Conservation (phyloP, 1,140 invertebrate genomes). For the Euglossa dilemma region DNA sequence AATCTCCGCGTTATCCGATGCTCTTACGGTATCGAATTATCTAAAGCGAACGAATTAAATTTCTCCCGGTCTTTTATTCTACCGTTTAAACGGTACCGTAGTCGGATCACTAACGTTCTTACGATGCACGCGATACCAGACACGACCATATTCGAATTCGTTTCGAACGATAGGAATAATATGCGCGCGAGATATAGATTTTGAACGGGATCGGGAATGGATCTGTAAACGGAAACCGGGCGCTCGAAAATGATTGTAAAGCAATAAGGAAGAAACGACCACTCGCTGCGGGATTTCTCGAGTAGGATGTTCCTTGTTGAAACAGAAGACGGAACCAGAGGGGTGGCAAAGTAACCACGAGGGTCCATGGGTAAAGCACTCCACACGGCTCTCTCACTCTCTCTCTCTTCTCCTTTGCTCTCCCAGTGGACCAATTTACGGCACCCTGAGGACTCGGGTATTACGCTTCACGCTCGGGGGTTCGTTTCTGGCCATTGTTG, state of each 20-base stretch:
- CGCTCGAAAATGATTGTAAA: constrained; percentile 30
- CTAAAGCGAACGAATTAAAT: too few relatives aligned
- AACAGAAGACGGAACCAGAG: constrained; percentile 40
- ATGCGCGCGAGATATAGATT: too few relatives aligned
- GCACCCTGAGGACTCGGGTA: constrained; percentile 70
- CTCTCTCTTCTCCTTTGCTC: constrained; percentile 42
- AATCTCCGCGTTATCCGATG: too few relatives aligned
- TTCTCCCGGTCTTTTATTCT: too few relatives aligned
- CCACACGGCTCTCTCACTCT: background rate
- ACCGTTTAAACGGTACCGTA: too few relatives aligned
- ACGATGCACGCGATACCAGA: too few relatives aligned
- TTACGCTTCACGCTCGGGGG: constrained; percentile 74
- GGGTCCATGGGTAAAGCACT: constrained; percentile 46
- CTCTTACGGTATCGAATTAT: too few relatives aligned
- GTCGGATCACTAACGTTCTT: too few relatives aligned
- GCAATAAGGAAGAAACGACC: constrained; percentile 25
- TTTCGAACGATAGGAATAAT: too few relatives aligned
- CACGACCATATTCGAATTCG: too few relatives aligned
- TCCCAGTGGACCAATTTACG: constrained; percentile 79
- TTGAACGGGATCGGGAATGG: background rate
- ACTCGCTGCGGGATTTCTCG: constrained; percentile 33
- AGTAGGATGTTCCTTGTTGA: constrained; percentile 38
- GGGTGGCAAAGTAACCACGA: constrained; percentile 61
- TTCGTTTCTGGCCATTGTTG: constrained; percentile 78
- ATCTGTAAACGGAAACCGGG: background rate